Percentiles rank a stretch among this genome's conserved stretches.
Evolutionary conservation across 2,797 vertebrate genomes (phyloP).

Genomic region (Sparus aurata): DNA sequence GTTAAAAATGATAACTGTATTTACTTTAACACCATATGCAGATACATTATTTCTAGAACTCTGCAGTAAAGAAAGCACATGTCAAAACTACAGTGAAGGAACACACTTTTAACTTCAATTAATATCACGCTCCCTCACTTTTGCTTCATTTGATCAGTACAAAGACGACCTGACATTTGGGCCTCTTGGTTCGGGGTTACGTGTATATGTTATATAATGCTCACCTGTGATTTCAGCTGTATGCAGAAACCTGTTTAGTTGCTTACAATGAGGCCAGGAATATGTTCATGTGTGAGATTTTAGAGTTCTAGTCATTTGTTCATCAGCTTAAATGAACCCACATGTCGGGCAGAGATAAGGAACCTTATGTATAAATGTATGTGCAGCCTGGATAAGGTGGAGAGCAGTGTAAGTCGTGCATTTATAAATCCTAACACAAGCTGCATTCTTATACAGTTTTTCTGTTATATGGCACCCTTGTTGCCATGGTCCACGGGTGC

Average conservation of each 20-base stretch:
- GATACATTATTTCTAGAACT: not conserved
- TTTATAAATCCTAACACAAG: conserved; percentile 40
- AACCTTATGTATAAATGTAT: conserved; percentile 47
- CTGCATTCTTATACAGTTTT: conserved; percentile 15
- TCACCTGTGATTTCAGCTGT: not conserved
- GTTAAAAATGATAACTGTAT: not conserved
- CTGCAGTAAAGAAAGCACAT: not conserved
- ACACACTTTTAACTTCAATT: conserved; percentile 1
- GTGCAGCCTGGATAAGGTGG: conserved; percentile 19
- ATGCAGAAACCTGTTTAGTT: not conserved
- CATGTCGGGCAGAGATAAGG: conserved; percentile 44
- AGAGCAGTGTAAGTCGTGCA: conserved; percentile 35
- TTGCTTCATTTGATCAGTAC: conserved; percentile 12
- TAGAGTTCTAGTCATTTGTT: conserved; percentile 38
- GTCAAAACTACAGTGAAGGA: not conserved
- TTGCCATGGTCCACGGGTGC: not conserved
- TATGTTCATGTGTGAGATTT: conserved; percentile 26
- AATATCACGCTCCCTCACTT: conserved; percentile 1
- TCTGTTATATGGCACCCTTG: conserved; percentile 25
- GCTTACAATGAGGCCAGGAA: conserved; percentile 5
- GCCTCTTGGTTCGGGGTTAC: not conserved
- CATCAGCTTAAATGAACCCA: conserved; percentile 34
- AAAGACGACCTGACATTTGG: not conserved
- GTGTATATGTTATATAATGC: not conserved
- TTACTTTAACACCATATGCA: not conserved